phyloP scores from a whole-genome alignment of 2,888 invertebrate species.

The Stramonita haemastoma region DNA sequence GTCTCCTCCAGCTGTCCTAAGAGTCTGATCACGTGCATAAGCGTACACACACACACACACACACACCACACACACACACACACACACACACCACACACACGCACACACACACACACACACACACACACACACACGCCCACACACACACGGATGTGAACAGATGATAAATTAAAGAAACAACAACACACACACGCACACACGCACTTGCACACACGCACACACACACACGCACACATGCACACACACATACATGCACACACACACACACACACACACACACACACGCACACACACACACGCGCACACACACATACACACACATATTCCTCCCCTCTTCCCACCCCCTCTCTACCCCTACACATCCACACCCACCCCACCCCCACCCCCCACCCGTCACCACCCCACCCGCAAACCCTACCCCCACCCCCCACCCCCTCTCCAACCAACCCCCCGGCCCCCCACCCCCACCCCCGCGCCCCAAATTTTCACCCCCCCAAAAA shows the following conservation, averaged over 20 bases:
- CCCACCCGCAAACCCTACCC: not conserved
- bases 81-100: not conserved
- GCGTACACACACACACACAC: not conserved
- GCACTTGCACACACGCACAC: not conserved
- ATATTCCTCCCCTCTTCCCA: not conserved
- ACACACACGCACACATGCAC: not conserved
- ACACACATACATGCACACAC: constrained; percentile 2
- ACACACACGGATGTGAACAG: not conserved
- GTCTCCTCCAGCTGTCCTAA: constrained; percentile 96
- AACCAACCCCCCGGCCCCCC: too few species aligned
- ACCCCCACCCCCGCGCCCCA: too few species aligned
- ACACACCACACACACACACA: not conserved
- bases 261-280: constrained; percentile 35
- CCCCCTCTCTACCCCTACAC: not conserved
- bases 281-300: not conserved
- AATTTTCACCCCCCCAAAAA: too few species aligned
- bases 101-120: constrained; percentile 1
- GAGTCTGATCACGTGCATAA: constrained; percentile 82
- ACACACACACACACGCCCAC: not conserved
- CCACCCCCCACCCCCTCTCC: not conserved
- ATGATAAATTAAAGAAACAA: not conserved
- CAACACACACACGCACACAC: not conserved
- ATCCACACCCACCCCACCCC: not conserved
- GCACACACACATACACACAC: not conserved
- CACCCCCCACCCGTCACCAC: not conserved